phyloP scores from a whole-genome alignment of 2,797 vertebrate species.

The Perodicticus potto region DNA sequence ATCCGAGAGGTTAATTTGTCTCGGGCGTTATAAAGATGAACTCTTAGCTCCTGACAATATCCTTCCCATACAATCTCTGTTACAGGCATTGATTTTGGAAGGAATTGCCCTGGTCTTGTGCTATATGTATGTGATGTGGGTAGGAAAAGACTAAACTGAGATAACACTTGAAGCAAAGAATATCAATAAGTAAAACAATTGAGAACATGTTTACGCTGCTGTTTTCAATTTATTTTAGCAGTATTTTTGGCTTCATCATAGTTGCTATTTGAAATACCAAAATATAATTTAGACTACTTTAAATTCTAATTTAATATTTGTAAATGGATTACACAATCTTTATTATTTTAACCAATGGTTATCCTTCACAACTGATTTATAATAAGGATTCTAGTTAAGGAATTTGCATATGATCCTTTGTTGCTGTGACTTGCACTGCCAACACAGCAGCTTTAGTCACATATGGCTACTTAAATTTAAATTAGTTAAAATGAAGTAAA shows the following conservation, averaged over 20 bases:
- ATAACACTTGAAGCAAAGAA: conserved; percentile 38
- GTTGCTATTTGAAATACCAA: conserved; percentile 20
- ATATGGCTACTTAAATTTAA: conserved; percentile 24
- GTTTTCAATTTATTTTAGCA: conserved; percentile 47
- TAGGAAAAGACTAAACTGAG: conserved; percentile 23
- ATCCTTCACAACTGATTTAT: conserved; percentile 24
- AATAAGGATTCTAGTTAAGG: conserved; percentile 23
- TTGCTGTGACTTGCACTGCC: not conserved
- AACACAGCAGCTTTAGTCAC: not conserved
- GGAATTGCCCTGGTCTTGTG: not conserved
- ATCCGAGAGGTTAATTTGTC: not conserved
- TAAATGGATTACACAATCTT: conserved; percentile 47
- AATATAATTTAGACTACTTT: conserved; percentile 33
- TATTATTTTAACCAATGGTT: conserved; percentile 44
- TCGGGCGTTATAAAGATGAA: not conserved
- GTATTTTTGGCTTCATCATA: conserved; percentile 29
- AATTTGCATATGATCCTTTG: conserved; percentile 14
- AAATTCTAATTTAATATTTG: conserved; percentile 47
- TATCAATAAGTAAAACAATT: conserved; percentile 25
- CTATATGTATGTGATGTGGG: not conserved
- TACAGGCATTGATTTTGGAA: conserved; percentile 8
- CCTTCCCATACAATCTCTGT: not conserved
- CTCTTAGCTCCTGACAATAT: not conserved
- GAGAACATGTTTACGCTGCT: not conserved
- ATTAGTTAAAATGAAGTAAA: conserved; percentile 39